Evolutionary conservation across 1,140 invertebrate genomes (phyloP).

Genomic region (Vanessa tameamea): DNA sequence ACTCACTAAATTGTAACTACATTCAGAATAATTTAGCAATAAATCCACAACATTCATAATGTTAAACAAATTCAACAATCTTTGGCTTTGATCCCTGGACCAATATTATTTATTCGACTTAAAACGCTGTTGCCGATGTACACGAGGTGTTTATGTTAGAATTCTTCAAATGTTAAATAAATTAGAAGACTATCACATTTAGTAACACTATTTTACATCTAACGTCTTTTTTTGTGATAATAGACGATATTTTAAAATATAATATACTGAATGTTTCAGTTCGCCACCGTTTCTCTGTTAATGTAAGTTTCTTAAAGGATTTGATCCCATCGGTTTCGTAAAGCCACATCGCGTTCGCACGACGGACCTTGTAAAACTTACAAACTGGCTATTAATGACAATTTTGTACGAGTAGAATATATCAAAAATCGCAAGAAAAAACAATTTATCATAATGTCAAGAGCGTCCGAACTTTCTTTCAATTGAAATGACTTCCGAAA

Average conservation of each 20-base stretch:
- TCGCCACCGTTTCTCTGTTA: slow-evolving; percentile 63
- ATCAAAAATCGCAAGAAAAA: slow-evolving; percentile 20
- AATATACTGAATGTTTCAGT: slow-evolving; percentile 70
- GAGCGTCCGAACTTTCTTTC: background rate
- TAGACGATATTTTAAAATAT: slow-evolving; percentile 62
- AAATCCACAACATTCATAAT: slow-evolving; percentile 81
- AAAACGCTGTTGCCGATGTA: slow-evolving; percentile 68
- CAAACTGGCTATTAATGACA: slow-evolving; percentile 38
- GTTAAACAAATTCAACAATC: slow-evolving; percentile 84
- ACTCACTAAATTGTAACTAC: slow-evolving; percentile 72
- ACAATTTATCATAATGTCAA: background rate
- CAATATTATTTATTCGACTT: slow-evolving; percentile 77
- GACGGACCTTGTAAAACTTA: slow-evolving; percentile 52
- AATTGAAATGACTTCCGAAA: background rate
- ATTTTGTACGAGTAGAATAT: slow-evolving; percentile 8
- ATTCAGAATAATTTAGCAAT: slow-evolving; percentile 78
- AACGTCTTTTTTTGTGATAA: slow-evolving; percentile 76
- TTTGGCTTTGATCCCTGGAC: slow-evolving; percentile 84
- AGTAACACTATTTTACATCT: slow-evolving; percentile 77
- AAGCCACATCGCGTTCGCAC: slow-evolving; percentile 55
- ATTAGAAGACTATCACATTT: slow-evolving; percentile 79
- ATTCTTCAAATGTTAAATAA: slow-evolving; percentile 74
- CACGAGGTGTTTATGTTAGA: slow-evolving; percentile 66
- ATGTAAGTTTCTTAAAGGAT: slow-evolving; percentile 81
- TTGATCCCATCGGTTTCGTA: slow-evolving; percentile 82